Conservation (phyloP, 2,113 vertebrate genomes). For the Poecilia latipinna region DNA sequence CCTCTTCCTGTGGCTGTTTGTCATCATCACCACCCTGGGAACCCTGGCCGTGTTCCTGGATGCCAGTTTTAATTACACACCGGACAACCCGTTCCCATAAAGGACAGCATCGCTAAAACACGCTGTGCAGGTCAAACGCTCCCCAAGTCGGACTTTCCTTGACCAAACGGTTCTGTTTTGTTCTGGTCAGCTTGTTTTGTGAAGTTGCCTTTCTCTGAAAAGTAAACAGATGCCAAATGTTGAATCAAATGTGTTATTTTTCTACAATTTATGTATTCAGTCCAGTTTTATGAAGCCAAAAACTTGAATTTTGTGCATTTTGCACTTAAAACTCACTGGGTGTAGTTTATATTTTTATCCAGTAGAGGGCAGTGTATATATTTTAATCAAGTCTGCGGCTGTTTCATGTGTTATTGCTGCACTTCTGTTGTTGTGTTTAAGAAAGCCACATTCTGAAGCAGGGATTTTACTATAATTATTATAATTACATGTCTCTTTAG, state of each 20-base stretch:
- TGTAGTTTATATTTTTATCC: conserved; percentile 29
- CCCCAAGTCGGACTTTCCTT: conserved; percentile 30
- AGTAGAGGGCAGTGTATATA: conserved; percentile 50
- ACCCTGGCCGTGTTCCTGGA: conserved; percentile 90
- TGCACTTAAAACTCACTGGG: neutral
- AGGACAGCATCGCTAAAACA: conserved; percentile 2
- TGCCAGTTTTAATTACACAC: conserved; percentile 88
- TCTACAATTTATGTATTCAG: neutral
- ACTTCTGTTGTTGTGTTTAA: too few species aligned
- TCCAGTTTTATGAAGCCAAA: conserved; percentile 9
- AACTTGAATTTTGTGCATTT: conserved; percentile 42
- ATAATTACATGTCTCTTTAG: too few species aligned
- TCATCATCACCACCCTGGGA: conserved; percentile 88
- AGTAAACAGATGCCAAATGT: neutral
- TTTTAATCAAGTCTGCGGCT: neutral
- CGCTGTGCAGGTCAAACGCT: neutral
- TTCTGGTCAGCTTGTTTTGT: conserved; percentile 4
- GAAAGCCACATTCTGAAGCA: too few species aligned
- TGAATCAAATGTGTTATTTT: neutral
- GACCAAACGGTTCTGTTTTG: conserved; percentile 29
- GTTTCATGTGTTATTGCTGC: neutral
- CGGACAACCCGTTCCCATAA: conserved; percentile 87
- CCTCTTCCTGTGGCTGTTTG: conserved; percentile 90
- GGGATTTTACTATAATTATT: too few species aligned
- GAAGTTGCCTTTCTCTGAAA: neutral